Conservation (phyloP, 30 jellyfish, hydroid and myxozoan genomes). For the Chironex yamaguchii region DNA sequence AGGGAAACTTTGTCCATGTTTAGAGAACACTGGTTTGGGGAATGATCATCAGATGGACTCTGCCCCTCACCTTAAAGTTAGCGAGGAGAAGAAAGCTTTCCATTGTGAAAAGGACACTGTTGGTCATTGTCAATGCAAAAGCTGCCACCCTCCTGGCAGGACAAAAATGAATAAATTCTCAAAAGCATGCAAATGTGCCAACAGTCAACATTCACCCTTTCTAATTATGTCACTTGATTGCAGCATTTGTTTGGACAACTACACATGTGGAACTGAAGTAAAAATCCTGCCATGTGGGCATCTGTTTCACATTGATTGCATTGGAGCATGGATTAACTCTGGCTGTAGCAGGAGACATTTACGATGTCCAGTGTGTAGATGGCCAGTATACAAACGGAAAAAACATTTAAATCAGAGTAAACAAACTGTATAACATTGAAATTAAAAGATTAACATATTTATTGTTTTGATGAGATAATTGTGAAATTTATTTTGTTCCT, state of each 20-base stretch:
- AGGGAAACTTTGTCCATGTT: neutral
- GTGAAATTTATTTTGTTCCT: too few species aligned
- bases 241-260: conserved; percentile 81
- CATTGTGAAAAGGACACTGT: neutral
- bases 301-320: conserved; percentile 82
- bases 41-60: neutral
- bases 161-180: too few species aligned
- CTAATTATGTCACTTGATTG: conserved; percentile 53
- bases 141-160: too few species aligned
- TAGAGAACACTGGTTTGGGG: neutral
- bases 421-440: too few species aligned
- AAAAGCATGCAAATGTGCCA: neutral
- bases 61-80: neutral
- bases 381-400: conserved; percentile 82
- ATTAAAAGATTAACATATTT: too few species aligned
- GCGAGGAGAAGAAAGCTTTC: neutral
- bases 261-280: conserved; percentile 67
- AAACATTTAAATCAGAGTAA: too few species aligned
- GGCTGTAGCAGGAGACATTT: conserved; percentile 36
- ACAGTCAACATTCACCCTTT: neutral
- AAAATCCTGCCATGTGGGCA: conserved; percentile 92
- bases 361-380: conserved; percentile 94
- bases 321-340: conserved; percentile 72
- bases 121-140: too few species aligned
- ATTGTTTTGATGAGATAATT: too few species aligned